These are phyloP conservation scores for Sebastes flavidus DNA, from an alignment of 2,797 vertebrate genomes.

Conservation along the genomic window DNA sequence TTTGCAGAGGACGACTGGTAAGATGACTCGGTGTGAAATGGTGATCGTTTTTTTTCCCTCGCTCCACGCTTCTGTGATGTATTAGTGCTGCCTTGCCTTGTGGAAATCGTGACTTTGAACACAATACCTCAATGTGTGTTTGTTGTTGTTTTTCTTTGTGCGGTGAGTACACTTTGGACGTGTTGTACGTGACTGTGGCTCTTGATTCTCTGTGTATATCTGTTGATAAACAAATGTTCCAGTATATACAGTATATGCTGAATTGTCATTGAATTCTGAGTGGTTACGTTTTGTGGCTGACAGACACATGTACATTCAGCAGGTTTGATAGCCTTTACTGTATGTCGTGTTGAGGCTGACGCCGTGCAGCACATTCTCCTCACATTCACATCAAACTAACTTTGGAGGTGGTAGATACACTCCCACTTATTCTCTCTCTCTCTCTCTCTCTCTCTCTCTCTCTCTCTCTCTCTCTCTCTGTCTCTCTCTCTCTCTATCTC, in stretches of 20 bases:
- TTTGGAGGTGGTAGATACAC: slow-evolving; percentile 12
- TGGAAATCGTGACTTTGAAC: slow-evolving; percentile 65
- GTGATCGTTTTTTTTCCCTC: slow-evolving; percentile 46
- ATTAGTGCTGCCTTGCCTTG: slow-evolving; percentile 74
- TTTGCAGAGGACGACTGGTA: slow-evolving; percentile 95
- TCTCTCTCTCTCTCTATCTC: no score
- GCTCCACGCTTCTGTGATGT: slow-evolving; percentile 76
- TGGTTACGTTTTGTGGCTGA: background rate
- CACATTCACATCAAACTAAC: slow-evolving; percentile 19
- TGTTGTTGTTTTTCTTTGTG: slow-evolving; percentile 37
- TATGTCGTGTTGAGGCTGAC: slow-evolving; percentile 23
- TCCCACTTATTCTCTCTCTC: slow-evolving; percentile 11
- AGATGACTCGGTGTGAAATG: slow-evolving; percentile 76
- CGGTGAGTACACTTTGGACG: slow-evolving; percentile 28
- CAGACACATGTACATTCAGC: background rate
- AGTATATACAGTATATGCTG: background rate
- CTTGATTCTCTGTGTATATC: slow-evolving; percentile 24
- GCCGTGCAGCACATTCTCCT: slow-evolving; percentile 14
- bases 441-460: background rate
- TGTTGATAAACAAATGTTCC: slow-evolving; percentile 8
- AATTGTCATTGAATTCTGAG: background rate
- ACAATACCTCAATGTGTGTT: slow-evolving; percentile 34
- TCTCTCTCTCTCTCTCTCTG: background rate
- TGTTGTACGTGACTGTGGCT: slow-evolving; percentile 63
- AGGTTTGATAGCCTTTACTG: background rate